Conservation (phyloP, 2,113 vertebrate genomes). For the Typhlomys cinereus region DNA sequence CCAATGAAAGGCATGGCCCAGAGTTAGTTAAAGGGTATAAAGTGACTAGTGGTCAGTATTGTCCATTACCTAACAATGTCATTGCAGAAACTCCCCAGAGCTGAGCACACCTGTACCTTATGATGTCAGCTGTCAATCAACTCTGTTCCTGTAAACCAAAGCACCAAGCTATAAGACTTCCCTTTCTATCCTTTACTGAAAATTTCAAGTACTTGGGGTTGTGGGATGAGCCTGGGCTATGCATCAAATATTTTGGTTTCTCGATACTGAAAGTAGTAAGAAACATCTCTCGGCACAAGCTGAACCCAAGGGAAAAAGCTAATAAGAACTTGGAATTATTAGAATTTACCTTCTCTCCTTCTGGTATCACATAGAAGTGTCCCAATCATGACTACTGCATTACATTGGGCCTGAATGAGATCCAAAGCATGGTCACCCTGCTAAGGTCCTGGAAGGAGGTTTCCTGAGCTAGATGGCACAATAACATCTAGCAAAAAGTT, state of each 20-base stretch:
- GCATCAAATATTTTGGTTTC: neutral
- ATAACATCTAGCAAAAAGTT: neutral
- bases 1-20: neutral
- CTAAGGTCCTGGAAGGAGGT: neutral
- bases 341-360: neutral
- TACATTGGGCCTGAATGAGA: neutral
- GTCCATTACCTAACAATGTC: neutral
- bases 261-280: conserved; percentile 15
- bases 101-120: neutral
- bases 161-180: conserved; percentile 41
- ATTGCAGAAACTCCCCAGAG: neutral
- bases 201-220: conserved; percentile 16
- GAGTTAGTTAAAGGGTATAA: neutral
- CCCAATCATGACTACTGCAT: neutral
- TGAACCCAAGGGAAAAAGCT: neutral
- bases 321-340: neutral
- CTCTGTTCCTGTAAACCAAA: conserved; percentile 3
- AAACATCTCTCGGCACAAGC: neutral
- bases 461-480: neutral
- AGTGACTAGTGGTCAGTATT: conserved; percentile 56
- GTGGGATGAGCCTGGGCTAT: neutral
- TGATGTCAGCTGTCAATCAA: neutral
- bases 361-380: neutral
- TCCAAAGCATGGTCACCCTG: neutral
- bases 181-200: conserved; percentile 38